These are phyloP conservation scores for Ditylenchus weischeri DNA, from an alignment of 2,888 invertebrate species.

Conservation along the genomic window DNA sequence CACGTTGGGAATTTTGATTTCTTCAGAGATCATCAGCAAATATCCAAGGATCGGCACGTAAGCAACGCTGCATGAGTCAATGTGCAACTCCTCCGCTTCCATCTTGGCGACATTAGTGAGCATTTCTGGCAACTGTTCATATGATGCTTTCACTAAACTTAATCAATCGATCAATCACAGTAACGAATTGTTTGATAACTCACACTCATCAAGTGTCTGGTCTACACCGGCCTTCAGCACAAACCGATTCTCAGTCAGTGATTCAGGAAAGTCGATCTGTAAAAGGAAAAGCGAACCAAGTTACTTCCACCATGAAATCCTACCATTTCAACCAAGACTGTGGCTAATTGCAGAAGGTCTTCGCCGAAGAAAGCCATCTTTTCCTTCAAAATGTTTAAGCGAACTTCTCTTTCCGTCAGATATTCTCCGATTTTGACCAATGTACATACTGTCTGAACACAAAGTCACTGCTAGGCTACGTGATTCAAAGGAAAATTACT, in stretches of 20 bases:
- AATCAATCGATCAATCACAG: background rate
- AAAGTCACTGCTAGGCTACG: conserved; percentile 9
- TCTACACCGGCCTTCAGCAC: conserved; percentile 75
- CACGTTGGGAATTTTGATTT: conserved; percentile 19
- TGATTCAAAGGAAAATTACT: conserved; percentile 5
- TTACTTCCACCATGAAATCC: background rate
- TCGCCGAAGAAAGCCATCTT: conserved; percentile 24
- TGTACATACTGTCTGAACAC: conserved; percentile 36
- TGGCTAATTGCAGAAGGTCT: conserved; percentile 27
- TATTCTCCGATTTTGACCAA: conserved; percentile 34
- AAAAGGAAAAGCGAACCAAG: conserved; percentile 14
- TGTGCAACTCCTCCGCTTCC: conserved; percentile 61
- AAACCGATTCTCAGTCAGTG: conserved; percentile 66
- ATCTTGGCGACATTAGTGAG: conserved; percentile 73
- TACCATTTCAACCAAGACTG: conserved; percentile 65
- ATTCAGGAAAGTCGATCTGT: conserved; percentile 63
- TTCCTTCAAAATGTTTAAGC: conserved; percentile 31
- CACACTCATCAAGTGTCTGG: conserved; percentile 71
- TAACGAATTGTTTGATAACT: conserved; percentile 24
- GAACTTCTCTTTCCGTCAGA: conserved; percentile 31
- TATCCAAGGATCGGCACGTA: conserved; percentile 70
- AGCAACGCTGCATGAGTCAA: conserved; percentile 58
- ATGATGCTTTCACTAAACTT: conserved; percentile 35
- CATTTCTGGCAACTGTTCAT: conserved; percentile 71
- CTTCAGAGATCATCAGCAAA: conserved; percentile 70